These are phyloP conservation scores for Eolophus roseicapilla DNA, from an alignment of 2,113 vertebrate species.

Conservation along the genomic window DNA sequence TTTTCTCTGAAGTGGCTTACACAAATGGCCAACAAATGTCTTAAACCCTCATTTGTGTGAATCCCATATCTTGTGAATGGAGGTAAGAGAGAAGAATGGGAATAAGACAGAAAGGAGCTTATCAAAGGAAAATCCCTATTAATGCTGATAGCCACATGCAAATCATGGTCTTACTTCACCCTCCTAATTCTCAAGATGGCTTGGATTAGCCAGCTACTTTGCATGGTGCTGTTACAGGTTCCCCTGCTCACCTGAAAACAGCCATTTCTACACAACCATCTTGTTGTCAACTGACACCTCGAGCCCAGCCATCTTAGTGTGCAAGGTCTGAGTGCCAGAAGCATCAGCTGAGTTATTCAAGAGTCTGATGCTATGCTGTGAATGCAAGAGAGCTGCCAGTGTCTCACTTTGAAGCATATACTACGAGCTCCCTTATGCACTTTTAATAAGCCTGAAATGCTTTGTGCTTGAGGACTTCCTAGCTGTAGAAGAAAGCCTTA, in stretches of 20 bases:
- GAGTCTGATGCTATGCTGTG: neutral
- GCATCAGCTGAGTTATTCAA: neutral
- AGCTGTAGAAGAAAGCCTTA: neutral
- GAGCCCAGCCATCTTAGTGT: neutral
- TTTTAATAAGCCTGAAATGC: neutral
- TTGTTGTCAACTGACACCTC: neutral
- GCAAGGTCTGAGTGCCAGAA: neutral
- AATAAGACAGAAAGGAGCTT: neutral
- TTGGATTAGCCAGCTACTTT: neutral
- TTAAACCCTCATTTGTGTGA: neutral
- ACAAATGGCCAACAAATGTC: neutral
- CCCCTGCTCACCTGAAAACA: neutral
- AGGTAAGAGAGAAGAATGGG: slow-evolving; percentile 6
- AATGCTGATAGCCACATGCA: slow-evolving; percentile 23
- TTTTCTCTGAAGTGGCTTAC: neutral
- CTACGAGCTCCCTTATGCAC: neutral
- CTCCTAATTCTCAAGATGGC: neutral
- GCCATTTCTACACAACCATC: neutral
- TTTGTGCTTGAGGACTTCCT: neutral
- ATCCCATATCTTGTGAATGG: neutral
- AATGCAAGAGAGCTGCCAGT: neutral
- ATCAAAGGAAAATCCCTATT: slow-evolving; percentile 37
- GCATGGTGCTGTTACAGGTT: neutral
- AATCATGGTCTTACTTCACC: neutral
- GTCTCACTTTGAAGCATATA: slow-evolving; percentile 1